These are phyloP conservation scores for Phrynocephalus forsythii DNA, from an alignment of 2,797 vertebrate genomes.

Conservation along the genomic window DNA sequence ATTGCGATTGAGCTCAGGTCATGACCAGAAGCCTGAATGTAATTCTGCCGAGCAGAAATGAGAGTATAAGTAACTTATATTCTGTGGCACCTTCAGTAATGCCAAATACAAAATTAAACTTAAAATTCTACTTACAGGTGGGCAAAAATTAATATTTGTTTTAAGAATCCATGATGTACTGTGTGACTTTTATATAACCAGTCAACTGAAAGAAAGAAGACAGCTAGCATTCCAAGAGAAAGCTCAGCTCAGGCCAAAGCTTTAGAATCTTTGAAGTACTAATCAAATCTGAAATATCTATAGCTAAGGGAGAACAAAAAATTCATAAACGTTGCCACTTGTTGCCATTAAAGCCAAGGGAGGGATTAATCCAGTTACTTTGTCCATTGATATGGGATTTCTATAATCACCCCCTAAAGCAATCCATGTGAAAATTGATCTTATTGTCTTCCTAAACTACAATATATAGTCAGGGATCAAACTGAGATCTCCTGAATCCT, in stretches of 20 bases:
- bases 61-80: background rate
- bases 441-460: background rate
- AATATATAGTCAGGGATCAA: too few species aligned
- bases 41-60: too few species aligned
- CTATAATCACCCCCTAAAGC: background rate
- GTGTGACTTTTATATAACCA: too few species aligned
- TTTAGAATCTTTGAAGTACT: background rate
- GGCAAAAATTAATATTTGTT: background rate
- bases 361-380: background rate
- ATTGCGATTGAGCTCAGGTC: too few species aligned
- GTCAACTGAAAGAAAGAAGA: background rate
- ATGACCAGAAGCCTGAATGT: too few species aligned
- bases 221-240: background rate
- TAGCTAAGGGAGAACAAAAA: background rate
- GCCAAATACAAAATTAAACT: background rate
- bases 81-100: background rate
- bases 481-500: too few species aligned
- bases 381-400: background rate
- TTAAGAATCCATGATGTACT: background rate
- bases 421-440: background rate
- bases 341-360: background rate
- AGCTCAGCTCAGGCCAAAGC: background rate
- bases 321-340: background rate
- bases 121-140: background rate
- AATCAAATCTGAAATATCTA: conserved; percentile 3